A percentile compares a stretch with the other conserved stretches of the same genome.
phyloP scores from a whole-genome alignment of 2,888 invertebrate species.

The Boloria euphrosyne region DNA sequence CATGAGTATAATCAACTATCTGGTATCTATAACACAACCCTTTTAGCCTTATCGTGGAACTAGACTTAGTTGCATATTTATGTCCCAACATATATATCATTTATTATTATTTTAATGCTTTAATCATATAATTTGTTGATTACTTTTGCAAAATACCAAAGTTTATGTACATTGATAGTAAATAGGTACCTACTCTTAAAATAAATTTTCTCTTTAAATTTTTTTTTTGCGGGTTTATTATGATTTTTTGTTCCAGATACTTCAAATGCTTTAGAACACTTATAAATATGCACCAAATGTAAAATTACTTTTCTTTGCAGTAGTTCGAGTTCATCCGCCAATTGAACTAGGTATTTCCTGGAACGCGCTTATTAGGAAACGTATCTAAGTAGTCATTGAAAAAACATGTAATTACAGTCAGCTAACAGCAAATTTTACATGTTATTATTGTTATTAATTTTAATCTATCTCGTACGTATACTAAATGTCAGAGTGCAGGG shows the following conservation, averaged over 20 bases:
- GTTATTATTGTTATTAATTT: constrained; percentile 34
- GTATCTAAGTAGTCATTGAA: constrained; percentile 2
- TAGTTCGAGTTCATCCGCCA: constrained; percentile 17
- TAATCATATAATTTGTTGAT: not conserved
- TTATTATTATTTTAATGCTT: not conserved
- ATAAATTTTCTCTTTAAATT: constrained; percentile 16
- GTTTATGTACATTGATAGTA: not conserved
- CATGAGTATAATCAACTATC: too few species aligned
- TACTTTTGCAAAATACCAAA: too few species aligned
- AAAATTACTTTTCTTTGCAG: constrained; percentile 19
- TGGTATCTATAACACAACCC: too few species aligned
- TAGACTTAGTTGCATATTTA: too few species aligned
- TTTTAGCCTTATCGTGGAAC: too few species aligned
- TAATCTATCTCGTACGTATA: constrained; percentile 27
- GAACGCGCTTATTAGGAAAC: constrained; percentile 8
- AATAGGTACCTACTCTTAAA: not conserved
- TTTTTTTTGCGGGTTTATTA: too few species aligned
- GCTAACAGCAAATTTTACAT: not conserved
- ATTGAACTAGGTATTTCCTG: constrained; percentile 18
- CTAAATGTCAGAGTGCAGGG: constrained; percentile 38
- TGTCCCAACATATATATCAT: too few species aligned
- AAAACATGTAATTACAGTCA: not conserved
- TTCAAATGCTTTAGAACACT: not conserved
- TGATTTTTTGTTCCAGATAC: too few species aligned
- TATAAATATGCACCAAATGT: not conserved